These are phyloP conservation scores for Albula goreensis DNA, from an alignment of 2,113 vertebrate genomes.

Conservation along the genomic window DNA sequence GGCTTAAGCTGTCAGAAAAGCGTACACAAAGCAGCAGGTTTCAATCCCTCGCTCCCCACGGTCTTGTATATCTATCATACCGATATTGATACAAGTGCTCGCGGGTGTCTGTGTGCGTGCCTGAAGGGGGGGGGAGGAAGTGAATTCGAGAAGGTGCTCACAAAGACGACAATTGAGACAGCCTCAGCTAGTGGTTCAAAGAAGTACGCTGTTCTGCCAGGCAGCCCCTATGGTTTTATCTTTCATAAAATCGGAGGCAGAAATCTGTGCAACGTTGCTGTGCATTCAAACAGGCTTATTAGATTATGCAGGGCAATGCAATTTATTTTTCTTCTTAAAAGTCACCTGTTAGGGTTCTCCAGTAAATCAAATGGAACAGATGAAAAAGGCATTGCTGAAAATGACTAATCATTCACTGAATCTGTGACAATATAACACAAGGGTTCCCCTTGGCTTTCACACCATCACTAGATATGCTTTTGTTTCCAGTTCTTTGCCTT, in stretches of 20 bases:
- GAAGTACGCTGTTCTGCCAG: background rate
- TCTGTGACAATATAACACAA: background rate
- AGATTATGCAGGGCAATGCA: background rate
- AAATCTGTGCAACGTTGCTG: background rate
- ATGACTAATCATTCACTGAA: background rate
- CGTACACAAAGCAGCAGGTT: constrained; percentile 19
- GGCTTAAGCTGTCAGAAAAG: background rate
- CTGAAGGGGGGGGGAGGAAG: background rate
- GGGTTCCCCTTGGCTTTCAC: background rate
- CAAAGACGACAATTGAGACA: background rate
- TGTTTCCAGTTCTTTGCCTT: background rate
- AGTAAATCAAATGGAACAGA: background rate
- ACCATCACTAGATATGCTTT: background rate
- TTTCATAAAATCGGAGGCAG: background rate
- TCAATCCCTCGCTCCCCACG: background rate
- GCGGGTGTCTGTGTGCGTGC: background rate
- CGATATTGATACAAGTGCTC: constrained; percentile 22
- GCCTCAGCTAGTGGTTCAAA: background rate
- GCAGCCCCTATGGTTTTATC: background rate
- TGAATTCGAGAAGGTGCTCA: constrained; percentile 1
- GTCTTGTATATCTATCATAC: constrained; percentile 19
- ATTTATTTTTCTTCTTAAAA: background rate
- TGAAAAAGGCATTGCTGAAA: background rate
- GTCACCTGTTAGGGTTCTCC: background rate
- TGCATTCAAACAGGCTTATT: background rate